Conservation (phyloP, 2,113 vertebrate species). For the Phainopepla nitens region DNA sequence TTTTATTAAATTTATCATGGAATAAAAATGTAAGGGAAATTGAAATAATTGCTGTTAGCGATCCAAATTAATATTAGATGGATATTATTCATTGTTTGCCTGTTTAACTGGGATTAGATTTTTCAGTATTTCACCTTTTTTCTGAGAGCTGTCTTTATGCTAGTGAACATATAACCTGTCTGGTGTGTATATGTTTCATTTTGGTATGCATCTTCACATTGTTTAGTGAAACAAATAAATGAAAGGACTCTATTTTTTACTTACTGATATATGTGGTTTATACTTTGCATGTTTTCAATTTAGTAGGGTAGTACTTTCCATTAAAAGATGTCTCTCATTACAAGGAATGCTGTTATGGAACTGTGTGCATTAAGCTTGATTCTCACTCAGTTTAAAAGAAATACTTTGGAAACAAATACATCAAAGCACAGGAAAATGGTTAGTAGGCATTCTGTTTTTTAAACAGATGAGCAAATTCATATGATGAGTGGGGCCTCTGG, state of each 20-base stretch:
- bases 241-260: not conserved
- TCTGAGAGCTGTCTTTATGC: not conserved
- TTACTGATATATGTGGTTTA: not conserved
- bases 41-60: not conserved
- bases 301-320: conserved; percentile 24
- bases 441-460: conserved; percentile 21
- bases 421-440: conserved; percentile 45
- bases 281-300: conserved; percentile 40
- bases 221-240: conserved; percentile 50
- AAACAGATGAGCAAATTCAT: conserved; percentile 25
- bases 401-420: conserved; percentile 42
- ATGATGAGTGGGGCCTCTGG: not conserved
- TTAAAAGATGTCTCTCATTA: conserved; percentile 60
- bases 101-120: not conserved
- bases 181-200: not conserved
- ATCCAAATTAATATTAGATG: not conserved
- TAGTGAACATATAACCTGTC: not conserved
- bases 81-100: not conserved
- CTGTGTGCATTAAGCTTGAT: conserved; percentile 33
- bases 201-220: conserved; percentile 17
- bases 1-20: not conserved
- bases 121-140: conserved; percentile 13
- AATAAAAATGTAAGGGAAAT: not conserved
- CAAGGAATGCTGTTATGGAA: conserved; percentile 36
- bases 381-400: conserved; percentile 64